Base-by-base conservation (phyloP, 2,888 invertebrate genomes). In the Agriopis leucophaearia region DNA sequence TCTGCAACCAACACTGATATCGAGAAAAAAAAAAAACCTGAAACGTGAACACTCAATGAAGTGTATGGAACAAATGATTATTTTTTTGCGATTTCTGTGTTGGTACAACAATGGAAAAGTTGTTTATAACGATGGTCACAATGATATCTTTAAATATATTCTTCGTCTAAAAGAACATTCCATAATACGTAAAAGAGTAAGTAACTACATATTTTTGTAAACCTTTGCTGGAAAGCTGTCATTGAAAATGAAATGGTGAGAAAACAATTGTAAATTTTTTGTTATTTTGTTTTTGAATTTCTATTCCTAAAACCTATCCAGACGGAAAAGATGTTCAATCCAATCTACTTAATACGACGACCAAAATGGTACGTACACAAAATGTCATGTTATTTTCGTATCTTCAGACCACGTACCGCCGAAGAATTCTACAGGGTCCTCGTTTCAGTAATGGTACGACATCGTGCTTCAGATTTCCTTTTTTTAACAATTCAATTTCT, bases 371-470 rank as follows among this genome's bases (percentile, higher is more conserved):
- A 18, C 18, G 42, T 42, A 42, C n/a, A 27, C 13, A 55, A 42
- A 66, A 60, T 58, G 51, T 65, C 48, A 64, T 64, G 59, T 66
- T 63, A 69, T 58, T 57, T 63, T 59, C 60, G 65, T 59, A 36
- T 50, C 16, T 10, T 38, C 36, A 50, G 15, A 50, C 71, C 72
- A 42, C 36, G 70, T 66, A 63, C 64, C 51, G n/a, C 59, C 64
- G 45, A 61, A 70, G 69, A 70, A 64, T 74, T 74, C 75, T 73
- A 71, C 73, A 72, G 74, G 73, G 74, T 78, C 71, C 84, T 84
- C 81, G 81, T 83, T 84, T 77, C 79, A 72, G 82, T 85, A 85
- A 85, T 84, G 83, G 83, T 74, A 71, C 77, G 76, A 77, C 76
- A 74, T 76, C 78, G 73, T 74, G 73, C 78, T 77, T 76, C 77